Conservation (phyloP, 2,113 vertebrate species). For the Morone saxatilis region DNA sequence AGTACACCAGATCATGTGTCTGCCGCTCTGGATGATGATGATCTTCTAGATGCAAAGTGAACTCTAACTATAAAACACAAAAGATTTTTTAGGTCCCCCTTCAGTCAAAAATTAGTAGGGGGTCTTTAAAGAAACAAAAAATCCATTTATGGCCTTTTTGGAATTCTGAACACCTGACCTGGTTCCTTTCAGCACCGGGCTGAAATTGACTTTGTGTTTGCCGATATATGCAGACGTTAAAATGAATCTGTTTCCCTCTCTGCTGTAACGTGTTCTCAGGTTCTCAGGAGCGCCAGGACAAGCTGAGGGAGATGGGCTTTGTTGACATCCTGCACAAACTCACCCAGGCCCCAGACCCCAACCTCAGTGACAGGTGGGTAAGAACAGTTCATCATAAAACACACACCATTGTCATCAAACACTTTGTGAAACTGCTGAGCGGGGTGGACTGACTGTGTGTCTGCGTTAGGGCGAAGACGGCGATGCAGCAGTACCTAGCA, state of each 20-base stretch:
- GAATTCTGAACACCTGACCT: neutral
- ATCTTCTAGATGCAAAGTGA: no score
- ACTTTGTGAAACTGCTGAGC: neutral
- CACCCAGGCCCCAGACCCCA: slow-evolving; percentile 93
- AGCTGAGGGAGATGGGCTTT: slow-evolving; percentile 96
- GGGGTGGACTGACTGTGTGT: slow-evolving; percentile 8
- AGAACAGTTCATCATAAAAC: neutral
- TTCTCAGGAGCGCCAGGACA: slow-evolving; percentile 97
- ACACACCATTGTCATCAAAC: neutral
- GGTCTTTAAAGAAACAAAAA: no score
- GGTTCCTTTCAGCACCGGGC: neutral
- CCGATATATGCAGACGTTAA: neutral
- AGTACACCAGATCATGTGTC: no score
- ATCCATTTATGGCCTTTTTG: neutral
- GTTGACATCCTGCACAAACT: slow-evolving; percentile 98
- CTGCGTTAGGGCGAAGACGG: slow-evolving; percentile 94
- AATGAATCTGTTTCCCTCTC: neutral
- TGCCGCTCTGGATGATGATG: no score
- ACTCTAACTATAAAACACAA: no score
- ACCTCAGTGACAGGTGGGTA: slow-evolving; percentile 96
- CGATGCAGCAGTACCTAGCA: slow-evolving; percentile 98
- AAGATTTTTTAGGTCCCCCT: no score
- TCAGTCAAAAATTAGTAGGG: no score
- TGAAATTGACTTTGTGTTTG: neutral
- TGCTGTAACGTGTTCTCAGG: slow-evolving; percentile 78